Evolutionary conservation across 35 echinoderm and acorn worm genomes (phyloP), one percentile per base, ranked within the genome.

Genomic region (Eucidaris tribuloides): DNA sequence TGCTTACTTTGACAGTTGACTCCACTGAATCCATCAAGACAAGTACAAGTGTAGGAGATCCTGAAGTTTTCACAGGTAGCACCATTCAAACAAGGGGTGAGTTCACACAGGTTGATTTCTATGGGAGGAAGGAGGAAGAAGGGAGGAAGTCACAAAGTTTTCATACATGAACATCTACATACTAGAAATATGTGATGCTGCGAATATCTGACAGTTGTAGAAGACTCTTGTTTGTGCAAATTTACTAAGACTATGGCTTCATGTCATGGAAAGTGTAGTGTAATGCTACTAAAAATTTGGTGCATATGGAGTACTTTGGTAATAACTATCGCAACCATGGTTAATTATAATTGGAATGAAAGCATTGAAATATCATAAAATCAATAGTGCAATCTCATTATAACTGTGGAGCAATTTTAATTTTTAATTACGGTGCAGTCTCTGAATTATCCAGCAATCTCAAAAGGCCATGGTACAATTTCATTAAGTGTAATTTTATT

Each of bases 61-160:
- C 50, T 43, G 39, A 63, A 83, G 80, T 83, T 83, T 0, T 28
- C 38, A 83, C 80, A 83, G 2, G 42, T 20, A 30, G 43, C 80
- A 23, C 36, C 33, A 25, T 83, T 83, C 50, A 71, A 27, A 42
- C 80, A 83, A n/a, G 33, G 77, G 77, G 33, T 34, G 2, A 28
- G 33, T 24, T 80, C 45, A 58, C 77, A 80, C 15, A 80, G 33
- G 38, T 80, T 80, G 13, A 80, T 39, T 30, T 50, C 77, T 80
- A 46, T 20, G 55, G 22, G 55, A 14, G 32, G 7, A 80, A n/a
- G n/a, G 3, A 25, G 4, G 74, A 34, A 78, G 5, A 37, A 42
- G 39, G 28, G 14, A 37, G 31, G 19, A 37, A 71, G n/a, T 20
- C 20, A 37, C 37, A 39, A 20, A n/a, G 11, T 38, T 27, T 34